Percentiles rank a stretch among this genome's conserved stretches.
Evolutionary conservation across 2,888 invertebrate species (phyloP).

Genomic region (Melanophora roralis): DNA sequence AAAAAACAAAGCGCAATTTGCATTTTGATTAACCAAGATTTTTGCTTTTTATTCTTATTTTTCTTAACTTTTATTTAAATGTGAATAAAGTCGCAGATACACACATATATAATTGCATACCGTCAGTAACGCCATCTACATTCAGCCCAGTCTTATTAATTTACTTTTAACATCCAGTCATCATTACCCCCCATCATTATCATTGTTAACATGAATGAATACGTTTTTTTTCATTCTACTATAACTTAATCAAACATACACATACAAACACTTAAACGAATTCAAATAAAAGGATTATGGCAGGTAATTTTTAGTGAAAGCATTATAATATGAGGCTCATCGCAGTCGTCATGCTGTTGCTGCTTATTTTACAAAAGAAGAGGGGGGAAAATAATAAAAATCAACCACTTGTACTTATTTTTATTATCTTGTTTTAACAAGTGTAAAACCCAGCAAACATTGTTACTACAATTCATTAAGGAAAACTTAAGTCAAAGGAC

Average conservation of each 20-base stretch:
- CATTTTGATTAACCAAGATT: slow-evolving; percentile 1
- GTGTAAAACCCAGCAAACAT: not conserved
- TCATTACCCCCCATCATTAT: slow-evolving; percentile 11
- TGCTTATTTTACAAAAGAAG: not conserved
- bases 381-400: not conserved
- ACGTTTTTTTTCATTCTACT: slow-evolving; percentile 24
- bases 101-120: too few relatives aligned
- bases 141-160: too few relatives aligned
- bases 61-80: too few relatives aligned
- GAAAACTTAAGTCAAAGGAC: too few relatives aligned
- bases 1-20: not conserved
- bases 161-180: not conserved
- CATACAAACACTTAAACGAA: too few relatives aligned
- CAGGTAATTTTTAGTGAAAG: slow-evolving; percentile 26
- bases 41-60: not conserved
- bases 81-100: too few relatives aligned
- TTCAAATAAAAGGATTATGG: slow-evolving; percentile 25
- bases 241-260: too few relatives aligned
- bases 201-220: slow-evolving; percentile 16
- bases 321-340: not conserved
- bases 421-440: not conserved
- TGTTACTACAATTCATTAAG: too few relatives aligned
- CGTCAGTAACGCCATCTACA: too few relatives aligned
- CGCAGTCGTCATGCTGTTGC: not conserved
- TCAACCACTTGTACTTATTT: not conserved